Evolutionary conservation across 2,113 vertebrate genomes (phyloP).

Genomic region (Thunnus maccoyii): DNA sequence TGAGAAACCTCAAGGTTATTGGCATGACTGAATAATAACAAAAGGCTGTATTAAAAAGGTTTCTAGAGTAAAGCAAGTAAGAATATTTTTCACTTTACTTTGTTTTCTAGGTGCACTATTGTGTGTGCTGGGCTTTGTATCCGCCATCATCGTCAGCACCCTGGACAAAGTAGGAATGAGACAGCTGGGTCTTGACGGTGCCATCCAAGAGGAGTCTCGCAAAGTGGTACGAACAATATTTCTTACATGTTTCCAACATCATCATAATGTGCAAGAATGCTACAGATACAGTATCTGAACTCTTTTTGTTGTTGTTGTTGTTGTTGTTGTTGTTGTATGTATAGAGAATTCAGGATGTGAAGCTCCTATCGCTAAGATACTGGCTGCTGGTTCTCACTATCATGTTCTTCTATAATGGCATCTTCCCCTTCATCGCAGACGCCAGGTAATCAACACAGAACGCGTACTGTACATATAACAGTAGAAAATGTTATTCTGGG

Average conservation of each 20-base stretch:
- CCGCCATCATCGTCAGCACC: constrained; percentile 82
- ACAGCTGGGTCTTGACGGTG: constrained; percentile 86
- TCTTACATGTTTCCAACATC: too few relatives aligned
- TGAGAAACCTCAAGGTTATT: background rate
- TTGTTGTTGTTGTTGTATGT: constrained; percentile 46
- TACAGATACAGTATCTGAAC: background rate
- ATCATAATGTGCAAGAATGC: background rate
- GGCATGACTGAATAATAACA: background rate
- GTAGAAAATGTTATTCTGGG: too few relatives aligned
- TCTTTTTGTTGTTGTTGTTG: background rate
- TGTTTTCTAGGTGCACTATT: constrained; percentile 81
- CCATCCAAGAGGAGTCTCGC: constrained; percentile 86
- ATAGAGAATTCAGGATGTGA: constrained; percentile 85
- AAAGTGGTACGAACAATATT: constrained; percentile 81
- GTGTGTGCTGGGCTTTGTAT: constrained; percentile 85
- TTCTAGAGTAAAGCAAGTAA: background rate
- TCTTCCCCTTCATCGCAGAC: constrained; percentile 88
- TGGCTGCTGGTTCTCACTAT: constrained; percentile 90
- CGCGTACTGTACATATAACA: background rate
- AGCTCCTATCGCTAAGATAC: constrained; percentile 81
- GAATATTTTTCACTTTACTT: background rate
- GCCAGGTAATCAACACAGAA: constrained; percentile 79
- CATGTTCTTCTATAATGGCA: constrained; percentile 89
- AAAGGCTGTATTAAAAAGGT: background rate
- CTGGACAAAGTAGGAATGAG: constrained; percentile 87